phyloP scores from a whole-genome alignment of 2,113 vertebrate species.

The Mesembrinibis cayennensis region DNA sequence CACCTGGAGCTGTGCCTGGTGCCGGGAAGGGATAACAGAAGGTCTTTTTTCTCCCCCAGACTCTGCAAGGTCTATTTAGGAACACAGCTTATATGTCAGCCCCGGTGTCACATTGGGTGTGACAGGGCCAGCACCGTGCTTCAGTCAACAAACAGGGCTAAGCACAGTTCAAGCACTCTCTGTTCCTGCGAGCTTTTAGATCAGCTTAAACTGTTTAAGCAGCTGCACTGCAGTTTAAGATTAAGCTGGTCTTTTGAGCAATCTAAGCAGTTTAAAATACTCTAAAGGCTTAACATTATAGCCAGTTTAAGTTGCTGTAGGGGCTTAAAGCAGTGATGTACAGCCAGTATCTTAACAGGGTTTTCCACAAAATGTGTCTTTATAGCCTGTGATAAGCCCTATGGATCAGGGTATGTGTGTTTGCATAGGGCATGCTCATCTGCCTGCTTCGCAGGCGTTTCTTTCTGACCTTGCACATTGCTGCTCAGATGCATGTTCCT shows the following conservation, averaged over 20 bases:
- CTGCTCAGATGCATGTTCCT: background rate
- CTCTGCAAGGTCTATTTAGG: background rate
- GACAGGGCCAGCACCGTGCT: background rate
- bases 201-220: conserved; percentile 64
- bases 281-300: conserved; percentile 60
- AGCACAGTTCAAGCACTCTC: background rate
- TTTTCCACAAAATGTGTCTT: conserved; percentile 8
- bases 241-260: conserved; percentile 55
- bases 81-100: background rate
- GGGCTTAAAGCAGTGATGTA: conserved; percentile 50
- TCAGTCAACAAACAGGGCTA: background rate
- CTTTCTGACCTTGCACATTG: background rate
- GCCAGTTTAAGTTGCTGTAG: conserved; percentile 50
- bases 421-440: background rate
- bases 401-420: background rate
- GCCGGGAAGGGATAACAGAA: background rate
- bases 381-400: background rate
- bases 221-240: conserved; percentile 55
- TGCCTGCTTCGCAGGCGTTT: background rate
- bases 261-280: conserved; percentile 64
- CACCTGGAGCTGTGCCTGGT: background rate
- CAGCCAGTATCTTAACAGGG: conserved; percentile 23
- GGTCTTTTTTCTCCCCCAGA: background rate
- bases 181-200: conserved; percentile 52
- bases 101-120: background rate